Evolutionary conservation across 2,888 invertebrate genomes (phyloP).

Genomic region (Dryocosmus kuriphilus): DNA sequence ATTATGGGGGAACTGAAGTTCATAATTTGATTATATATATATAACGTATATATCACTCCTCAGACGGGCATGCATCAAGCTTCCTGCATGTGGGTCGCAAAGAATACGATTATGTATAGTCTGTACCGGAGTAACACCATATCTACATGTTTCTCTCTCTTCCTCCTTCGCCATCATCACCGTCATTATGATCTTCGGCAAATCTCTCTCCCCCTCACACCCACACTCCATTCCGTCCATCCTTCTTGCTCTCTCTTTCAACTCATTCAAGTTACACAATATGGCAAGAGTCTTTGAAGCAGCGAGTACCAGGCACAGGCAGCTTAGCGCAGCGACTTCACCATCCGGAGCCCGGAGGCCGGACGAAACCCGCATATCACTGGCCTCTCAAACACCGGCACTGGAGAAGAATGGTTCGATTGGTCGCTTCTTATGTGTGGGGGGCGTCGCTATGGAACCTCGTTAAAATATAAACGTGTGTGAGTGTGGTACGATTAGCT

Average conservation of each 20-base stretch:
- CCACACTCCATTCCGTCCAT: neutral
- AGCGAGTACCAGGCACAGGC: neutral
- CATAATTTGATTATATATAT: neutral
- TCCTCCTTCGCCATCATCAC: neutral
- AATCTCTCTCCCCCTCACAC: neutral
- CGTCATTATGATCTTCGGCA: neutral
- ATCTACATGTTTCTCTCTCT: neutral
- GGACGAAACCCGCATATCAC: slow-evolving; percentile 67
- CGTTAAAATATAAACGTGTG: slow-evolving; percentile 76
- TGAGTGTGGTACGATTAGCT: slow-evolving; percentile 74
- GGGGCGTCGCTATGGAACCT: slow-evolving; percentile 65
- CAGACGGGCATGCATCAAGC: neutral
- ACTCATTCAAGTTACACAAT: neutral
- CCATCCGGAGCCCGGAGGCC: slow-evolving; percentile 52
- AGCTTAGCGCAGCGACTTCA: neutral
- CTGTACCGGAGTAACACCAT: neutral
- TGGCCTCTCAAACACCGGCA: slow-evolving; percentile 52
- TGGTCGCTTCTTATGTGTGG: slow-evolving; percentile 70
- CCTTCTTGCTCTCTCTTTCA: neutral
- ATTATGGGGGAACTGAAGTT: neutral
- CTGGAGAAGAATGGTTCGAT: slow-evolving; percentile 62
- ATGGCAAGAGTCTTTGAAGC: neutral
- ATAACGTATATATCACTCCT: neutral
- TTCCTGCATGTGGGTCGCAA: neutral
- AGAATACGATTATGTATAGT: neutral